Base-by-base conservation (phyloP, 1,140 invertebrate genomes). In the Drosophila bipectinata region DNA sequence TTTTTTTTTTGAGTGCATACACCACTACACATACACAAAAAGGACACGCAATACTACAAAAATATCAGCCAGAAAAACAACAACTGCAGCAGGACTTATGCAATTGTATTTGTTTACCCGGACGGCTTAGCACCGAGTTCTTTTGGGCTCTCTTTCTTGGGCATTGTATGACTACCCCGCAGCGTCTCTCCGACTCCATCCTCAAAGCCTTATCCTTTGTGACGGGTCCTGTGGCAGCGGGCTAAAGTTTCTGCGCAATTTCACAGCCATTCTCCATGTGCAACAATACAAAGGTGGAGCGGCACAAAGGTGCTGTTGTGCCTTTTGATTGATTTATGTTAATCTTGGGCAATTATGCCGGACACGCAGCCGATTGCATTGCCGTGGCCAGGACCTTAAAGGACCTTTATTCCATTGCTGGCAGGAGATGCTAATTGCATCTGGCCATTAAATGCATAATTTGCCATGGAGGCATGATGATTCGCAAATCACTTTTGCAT, bases 91-190 rank as follows among this genome's bases (percentile, higher is more conserved):
- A 62, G 63, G 69, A 87, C 82, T 85, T 85, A 79, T 85, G 82
- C 82, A 85, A 79, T 85, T 87, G 83, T 79, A 79, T 87, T 85
- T 87, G 82, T 49, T 85, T 82, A 78, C 53, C 69, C 78, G 71
- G 62, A 15, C 39, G 61, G 79, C 74, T 54, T 56, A 57, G 52
- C 56, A 54, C 68, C 56, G 55, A 47, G 28, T 62, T 63, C 60
- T 37, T 41, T 34, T 49, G 47, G 63, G 14, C 30, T 30, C 37
- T 24, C 44, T 21, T 45, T 56, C 57, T 32, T 28, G 26, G n/a
- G 47, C 63, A 73, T 71, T 80, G 79, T 76, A 55, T 64, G 80
- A 75, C 78, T 84, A 77, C 79, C 80, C 79, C 79, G 76, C 64
- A 39, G 37, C 52, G 56, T 47, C 39, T 39, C 1, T 0, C 8